These are phyloP conservation scores for Chelonus formosanus DNA, from an alignment of 2,888 invertebrate species.

Conservation along the genomic window DNA sequence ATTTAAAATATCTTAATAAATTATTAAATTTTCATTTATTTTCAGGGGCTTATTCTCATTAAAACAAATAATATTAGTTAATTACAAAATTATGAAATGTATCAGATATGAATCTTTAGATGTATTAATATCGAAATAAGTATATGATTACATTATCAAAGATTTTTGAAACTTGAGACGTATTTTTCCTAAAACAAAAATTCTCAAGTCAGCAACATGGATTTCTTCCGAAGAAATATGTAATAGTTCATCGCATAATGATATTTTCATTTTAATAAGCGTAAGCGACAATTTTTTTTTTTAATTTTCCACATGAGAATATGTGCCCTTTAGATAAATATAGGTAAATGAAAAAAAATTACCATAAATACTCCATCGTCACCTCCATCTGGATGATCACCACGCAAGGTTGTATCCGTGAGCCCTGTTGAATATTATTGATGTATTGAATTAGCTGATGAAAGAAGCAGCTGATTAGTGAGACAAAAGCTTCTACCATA, in stretches of 20 bases:
- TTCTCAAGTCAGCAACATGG: too few relatives aligned
- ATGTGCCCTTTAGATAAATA: not conserved
- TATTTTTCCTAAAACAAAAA: too few relatives aligned
- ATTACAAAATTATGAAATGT: constrained; percentile 1
- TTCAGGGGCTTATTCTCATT: not conserved
- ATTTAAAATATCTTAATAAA: not conserved
- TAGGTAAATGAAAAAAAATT: constrained; percentile 55
- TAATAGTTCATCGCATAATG: too few relatives aligned
- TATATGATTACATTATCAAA: too few relatives aligned
- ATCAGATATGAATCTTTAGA: too few relatives aligned
- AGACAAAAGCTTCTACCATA: constrained; percentile 4
- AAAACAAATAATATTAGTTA: not conserved
- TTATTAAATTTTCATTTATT: not conserved
- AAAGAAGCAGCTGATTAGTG: constrained; percentile 4
- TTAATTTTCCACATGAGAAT: too few relatives aligned
- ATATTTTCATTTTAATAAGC: too few relatives aligned
- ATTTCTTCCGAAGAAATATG: too few relatives aligned
- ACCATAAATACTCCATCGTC: constrained; percentile 97
- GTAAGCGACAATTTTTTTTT: too few relatives aligned
- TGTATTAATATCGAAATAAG: too few relatives aligned
- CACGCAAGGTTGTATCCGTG: constrained; percentile 76
- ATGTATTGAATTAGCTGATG: constrained; percentile 4
- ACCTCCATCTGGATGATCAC: constrained; percentile 76
- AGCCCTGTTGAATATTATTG: constrained; percentile 69
- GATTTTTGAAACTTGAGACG: too few relatives aligned